Evolutionary conservation across 2,113 vertebrate genomes (phyloP), one percentile per base, ranked within the genome.

Genomic region (Boleophthalmus pectinirostris): DNA sequence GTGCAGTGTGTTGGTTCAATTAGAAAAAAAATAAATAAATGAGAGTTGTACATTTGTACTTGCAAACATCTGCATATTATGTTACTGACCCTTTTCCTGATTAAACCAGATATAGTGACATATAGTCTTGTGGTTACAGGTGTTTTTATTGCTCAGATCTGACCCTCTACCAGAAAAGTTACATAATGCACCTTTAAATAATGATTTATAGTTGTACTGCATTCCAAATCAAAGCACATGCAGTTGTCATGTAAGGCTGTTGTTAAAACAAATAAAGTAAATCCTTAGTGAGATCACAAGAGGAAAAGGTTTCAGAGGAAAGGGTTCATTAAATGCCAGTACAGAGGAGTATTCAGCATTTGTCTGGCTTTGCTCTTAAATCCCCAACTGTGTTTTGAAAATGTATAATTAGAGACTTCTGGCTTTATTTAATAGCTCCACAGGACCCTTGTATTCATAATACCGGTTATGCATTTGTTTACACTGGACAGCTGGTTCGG

Each of bases 371-470:
- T 15, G 23, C 21, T 46, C 20, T 71, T 70, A 1, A 70, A 58
- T 49, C 65, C 57, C 51, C 61, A 47, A 58, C 12, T 51, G 51
- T 46, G 21, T 54, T 75, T 61, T 61, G 18, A 24, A 0, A 61
- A 69, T 54, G 35, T 38, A 29, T 63, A 54, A 72, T 65, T 57
- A 57, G 47, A 47, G n/a, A 38, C 23, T 38, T 33, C 68, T 65
- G n/a, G 58, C 49, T 49, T 61, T 54, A 69, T 65, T 43, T 60
- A 25, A 53, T 63, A 21, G n/a, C 21, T 21, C 51, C 47, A 24
- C 38, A 25, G 21, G 20, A 21, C 43, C 45, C 12, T 66, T 66
- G 45, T 66, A 66, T 23, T 8, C 49, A 72, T 33, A 56, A 57
- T 35, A 45, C 25, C 66, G 16, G 12, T 20, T n/a, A 38, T 64